A percentile compares a stretch with the other conserved stretches of the same genome.
These are phyloP conservation scores for Tangara arthus DNA, from an alignment of 2,797 vertebrate genomes.

Conservation along the genomic window DNA sequence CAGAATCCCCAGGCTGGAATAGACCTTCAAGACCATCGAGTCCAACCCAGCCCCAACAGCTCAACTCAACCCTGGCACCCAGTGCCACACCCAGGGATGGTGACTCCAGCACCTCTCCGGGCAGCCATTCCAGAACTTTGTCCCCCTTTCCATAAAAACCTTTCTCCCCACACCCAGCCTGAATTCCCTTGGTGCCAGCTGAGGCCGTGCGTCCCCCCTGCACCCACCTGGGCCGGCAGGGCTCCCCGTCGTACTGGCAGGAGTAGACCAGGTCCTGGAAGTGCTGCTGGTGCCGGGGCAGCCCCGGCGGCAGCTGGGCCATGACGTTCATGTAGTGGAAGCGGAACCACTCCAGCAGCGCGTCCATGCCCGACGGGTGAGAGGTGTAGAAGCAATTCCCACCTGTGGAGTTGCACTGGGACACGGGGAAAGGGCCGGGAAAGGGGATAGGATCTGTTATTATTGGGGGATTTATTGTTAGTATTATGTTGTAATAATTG, in stretches of 20 bases:
- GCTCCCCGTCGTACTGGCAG: neutral
- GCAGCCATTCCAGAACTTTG: neutral
- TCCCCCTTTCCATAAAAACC: neutral
- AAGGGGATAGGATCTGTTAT: neutral
- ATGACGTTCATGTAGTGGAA: conserved; percentile 73
- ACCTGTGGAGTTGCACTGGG: conserved; percentile 65
- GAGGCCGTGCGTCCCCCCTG: no score
- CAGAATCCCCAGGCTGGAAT: no score
- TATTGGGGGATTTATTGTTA: no score
- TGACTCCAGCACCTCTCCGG: no score
- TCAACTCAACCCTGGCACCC: no score
- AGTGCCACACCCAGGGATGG: no score
- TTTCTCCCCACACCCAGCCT: no score
- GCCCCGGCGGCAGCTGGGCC: conserved; percentile 16
- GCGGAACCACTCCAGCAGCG: conserved; percentile 67
- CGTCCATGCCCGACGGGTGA: conserved; percentile 20
- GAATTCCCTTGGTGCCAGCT: fast-evolving
- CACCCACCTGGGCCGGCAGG: neutral
- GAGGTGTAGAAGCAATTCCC: conserved; percentile 59
- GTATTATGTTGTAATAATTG: neutral
- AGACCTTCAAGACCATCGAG: no score
- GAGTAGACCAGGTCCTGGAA: neutral
- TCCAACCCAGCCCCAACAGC: no score
- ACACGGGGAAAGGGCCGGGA: neutral
- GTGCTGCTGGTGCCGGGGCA: neutral